phyloP scores from a whole-genome alignment of 1,140 invertebrate species.

The Coenobita brevimanus region DNA sequence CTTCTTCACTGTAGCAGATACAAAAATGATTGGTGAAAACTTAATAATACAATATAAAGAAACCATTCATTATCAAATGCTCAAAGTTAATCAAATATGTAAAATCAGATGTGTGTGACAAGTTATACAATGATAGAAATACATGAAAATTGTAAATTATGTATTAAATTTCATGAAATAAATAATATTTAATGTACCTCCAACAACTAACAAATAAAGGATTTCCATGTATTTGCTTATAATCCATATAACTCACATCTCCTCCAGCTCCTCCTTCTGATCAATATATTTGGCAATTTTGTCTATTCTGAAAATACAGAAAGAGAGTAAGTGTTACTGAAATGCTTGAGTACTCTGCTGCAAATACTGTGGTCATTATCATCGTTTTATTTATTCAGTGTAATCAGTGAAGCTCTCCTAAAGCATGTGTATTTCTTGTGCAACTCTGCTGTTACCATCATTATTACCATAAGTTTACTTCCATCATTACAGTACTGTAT shows the following conservation, averaged over 20 bases:
- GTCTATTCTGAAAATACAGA: slow-evolving; percentile 33
- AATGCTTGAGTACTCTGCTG: neutral
- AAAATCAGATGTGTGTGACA: neutral
- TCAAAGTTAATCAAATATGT: neutral
- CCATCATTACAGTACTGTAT: too few relatives aligned
- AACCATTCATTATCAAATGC: neutral
- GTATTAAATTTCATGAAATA: too few relatives aligned
- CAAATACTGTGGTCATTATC: neutral
- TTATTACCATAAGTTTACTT: too few relatives aligned
- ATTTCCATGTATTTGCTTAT: neutral
- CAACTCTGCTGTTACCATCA: too few relatives aligned
- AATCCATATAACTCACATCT: slow-evolving; percentile 11
- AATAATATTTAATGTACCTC: too few relatives aligned
- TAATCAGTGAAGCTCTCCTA: too few relatives aligned
- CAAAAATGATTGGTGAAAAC: neutral
- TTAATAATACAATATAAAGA: neutral
- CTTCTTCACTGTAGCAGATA: slow-evolving; percentile 10
- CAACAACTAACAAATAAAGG: neutral
- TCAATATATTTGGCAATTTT: slow-evolving; percentile 43
- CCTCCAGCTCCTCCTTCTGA: slow-evolving; percentile 22
- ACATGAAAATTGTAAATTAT: neutral
- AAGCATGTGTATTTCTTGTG: too few relatives aligned
- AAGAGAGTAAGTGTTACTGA: neutral
- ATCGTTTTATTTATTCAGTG: neutral
- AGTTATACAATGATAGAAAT: neutral